A percentile compares a stretch with the other conserved stretches of the same genome.
phyloP scores from a whole-genome alignment of 1,140 invertebrate genomes.

The Eubasilissa regina region DNA sequence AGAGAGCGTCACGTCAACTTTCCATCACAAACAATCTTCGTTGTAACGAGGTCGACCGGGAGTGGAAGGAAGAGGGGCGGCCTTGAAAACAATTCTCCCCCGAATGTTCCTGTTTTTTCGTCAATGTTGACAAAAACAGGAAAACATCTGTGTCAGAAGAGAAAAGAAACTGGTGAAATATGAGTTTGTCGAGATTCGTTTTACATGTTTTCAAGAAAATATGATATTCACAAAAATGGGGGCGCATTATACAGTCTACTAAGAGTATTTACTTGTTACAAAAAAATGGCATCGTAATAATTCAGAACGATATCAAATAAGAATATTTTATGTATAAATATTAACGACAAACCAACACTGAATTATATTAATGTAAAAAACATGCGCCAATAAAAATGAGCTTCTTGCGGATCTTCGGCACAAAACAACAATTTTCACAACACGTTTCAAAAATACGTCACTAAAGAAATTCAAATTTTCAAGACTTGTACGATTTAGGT shows the following conservation, averaged over 20 bases:
- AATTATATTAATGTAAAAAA: too few relatives aligned
- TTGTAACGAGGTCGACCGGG: not conserved
- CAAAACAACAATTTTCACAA: too few relatives aligned
- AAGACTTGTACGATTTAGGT: too few relatives aligned
- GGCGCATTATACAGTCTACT: slow-evolving; percentile 26
- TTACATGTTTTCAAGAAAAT: slow-evolving; percentile 37
- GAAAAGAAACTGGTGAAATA: slow-evolving; percentile 39
- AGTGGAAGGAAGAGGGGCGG: not conserved
- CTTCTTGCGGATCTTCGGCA: too few relatives aligned
- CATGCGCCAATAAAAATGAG: too few relatives aligned
- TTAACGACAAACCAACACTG: too few relatives aligned
- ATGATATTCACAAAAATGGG: slow-evolving; percentile 34
- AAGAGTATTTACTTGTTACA: slow-evolving; percentile 32
- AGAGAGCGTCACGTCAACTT: too few relatives aligned
- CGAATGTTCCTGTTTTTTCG: slow-evolving; percentile 23
- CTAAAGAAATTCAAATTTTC: too few relatives aligned
- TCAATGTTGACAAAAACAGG: slow-evolving; percentile 38
- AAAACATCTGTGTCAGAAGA: slow-evolving; percentile 37
- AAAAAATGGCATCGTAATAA: slow-evolving; percentile 13
- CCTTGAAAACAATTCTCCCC: slow-evolving; percentile 33
- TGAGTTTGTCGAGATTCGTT: slow-evolving; percentile 40
- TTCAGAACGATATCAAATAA: slow-evolving; percentile 4
- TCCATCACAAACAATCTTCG: too few relatives aligned
- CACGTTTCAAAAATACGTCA: too few relatives aligned
- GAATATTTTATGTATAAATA: not conserved